phyloP scores from a whole-genome alignment of 2,797 vertebrate genomes.

The Eleutherodactylus coqui region DNA sequence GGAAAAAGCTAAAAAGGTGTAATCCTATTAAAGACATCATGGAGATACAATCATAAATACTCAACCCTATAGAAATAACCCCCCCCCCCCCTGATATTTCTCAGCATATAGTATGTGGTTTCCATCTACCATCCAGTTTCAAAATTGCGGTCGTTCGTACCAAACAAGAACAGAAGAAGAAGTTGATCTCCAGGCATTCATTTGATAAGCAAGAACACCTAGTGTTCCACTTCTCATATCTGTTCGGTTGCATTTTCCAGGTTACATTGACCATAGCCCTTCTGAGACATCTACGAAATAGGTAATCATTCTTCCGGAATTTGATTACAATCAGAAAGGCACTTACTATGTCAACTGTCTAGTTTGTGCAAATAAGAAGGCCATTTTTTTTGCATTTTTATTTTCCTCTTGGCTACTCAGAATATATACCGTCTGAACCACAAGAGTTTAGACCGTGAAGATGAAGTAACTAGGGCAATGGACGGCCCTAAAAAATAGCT shows the following conservation, averaged over 20 bases:
- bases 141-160: neutral
- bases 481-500: constrained; percentile 79
- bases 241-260: constrained; percentile 36
- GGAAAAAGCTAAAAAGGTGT: neutral
- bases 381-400: constrained; percentile 63
- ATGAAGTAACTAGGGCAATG: constrained; percentile 76
- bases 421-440: constrained; percentile 79
- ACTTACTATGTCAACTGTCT: constrained; percentile 59
- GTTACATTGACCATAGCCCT: constrained; percentile 22
- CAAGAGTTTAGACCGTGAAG: constrained; percentile 75
- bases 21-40: neutral
- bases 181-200: neutral
- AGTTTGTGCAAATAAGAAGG: constrained; percentile 63
- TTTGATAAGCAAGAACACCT: neutral
- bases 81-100: no score
- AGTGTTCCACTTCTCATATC: constrained; percentile 26
- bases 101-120: neutral
- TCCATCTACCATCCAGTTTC: neutral
- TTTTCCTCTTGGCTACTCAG: constrained; percentile 70
- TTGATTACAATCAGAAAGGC: constrained; percentile 60
- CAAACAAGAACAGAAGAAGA: neutral
- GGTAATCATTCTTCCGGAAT: constrained; percentile 17
- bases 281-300: constrained; percentile 10
- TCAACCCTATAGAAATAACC: neutral
- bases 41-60: neutral